phyloP scores from a whole-genome alignment of 2,888 invertebrate species.

The Caenorhabditis drosophilae region DNA sequence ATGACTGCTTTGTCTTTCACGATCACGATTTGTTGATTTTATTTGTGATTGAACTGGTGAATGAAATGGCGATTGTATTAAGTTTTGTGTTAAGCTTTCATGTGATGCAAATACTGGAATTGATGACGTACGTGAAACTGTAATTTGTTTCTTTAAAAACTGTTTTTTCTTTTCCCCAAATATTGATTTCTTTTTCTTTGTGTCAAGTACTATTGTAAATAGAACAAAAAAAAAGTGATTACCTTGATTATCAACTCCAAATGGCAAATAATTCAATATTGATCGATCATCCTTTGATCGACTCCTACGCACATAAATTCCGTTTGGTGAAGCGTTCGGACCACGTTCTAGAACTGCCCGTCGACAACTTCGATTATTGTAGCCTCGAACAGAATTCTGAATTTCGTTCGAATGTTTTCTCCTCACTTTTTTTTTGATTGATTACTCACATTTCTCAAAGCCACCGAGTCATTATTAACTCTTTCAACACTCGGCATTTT shows the following conservation, averaged over 20 bases:
- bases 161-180: not conserved
- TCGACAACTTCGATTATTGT: constrained; percentile 36
- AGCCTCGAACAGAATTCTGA: constrained; percentile 21
- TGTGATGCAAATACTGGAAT: constrained; percentile 51
- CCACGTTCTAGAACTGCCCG: constrained; percentile 37
- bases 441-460: constrained; percentile 13
- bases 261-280: constrained; percentile 29
- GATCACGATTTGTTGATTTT: constrained; percentile 13
- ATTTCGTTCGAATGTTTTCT: not conserved
- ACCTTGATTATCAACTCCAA: constrained; percentile 30
- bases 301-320: constrained; percentile 46
- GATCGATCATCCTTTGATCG: constrained; percentile 47
- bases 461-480: constrained; percentile 22
- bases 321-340: constrained; percentile 36
- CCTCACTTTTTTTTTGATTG: no score
- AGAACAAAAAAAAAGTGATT: constrained; percentile 10
- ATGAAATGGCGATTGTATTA: constrained; percentile 4
- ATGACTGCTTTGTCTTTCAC: constrained; percentile 19
- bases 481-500: constrained; percentile 38
- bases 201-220: no score
- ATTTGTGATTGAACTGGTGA: constrained; percentile 20
- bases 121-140: constrained; percentile 29
- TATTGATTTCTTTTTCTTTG: no score
- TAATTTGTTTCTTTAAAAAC: not conserved
- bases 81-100: constrained; percentile 27